Evolutionary conservation across 2,797 vertebrate genomes (phyloP).

Genomic region (Steatocranus sp.): DNA sequence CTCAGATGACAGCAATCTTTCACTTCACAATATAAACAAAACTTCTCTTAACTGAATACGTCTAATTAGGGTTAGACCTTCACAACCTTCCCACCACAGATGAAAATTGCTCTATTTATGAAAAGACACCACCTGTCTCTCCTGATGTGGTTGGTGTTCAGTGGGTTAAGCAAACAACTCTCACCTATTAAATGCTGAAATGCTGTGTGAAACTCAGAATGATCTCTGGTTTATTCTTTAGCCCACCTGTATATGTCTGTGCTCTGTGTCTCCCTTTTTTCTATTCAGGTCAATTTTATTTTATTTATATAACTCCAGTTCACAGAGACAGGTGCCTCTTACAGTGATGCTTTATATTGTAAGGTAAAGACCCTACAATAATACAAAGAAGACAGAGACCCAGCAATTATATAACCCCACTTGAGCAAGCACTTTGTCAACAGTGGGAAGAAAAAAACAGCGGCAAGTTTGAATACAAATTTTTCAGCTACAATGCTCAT

Average conservation of each 20-base stretch:
- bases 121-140: neutral
- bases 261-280: neutral
- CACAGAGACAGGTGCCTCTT: neutral
- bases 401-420: neutral
- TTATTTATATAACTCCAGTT: neutral
- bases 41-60: neutral
- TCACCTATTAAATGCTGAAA: neutral
- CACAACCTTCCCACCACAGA: neutral
- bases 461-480: neutral
- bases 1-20: neutral
- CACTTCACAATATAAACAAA: neutral
- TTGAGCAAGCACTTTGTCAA: neutral
- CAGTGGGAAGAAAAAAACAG: neutral
- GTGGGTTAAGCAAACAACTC: neutral
- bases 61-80: neutral
- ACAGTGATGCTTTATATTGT: neutral
- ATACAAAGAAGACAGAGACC: neutral
- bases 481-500: neutral
- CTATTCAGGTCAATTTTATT: neutral
- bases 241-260: neutral
- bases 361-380: neutral
- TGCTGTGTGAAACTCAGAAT: neutral
- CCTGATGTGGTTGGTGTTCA: neutral
- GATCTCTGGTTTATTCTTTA: neutral
- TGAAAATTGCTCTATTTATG: neutral